These are phyloP conservation scores for Oreochromis niloticus DNA, from an alignment of 2,113 vertebrate species.

Conservation along the genomic window DNA sequence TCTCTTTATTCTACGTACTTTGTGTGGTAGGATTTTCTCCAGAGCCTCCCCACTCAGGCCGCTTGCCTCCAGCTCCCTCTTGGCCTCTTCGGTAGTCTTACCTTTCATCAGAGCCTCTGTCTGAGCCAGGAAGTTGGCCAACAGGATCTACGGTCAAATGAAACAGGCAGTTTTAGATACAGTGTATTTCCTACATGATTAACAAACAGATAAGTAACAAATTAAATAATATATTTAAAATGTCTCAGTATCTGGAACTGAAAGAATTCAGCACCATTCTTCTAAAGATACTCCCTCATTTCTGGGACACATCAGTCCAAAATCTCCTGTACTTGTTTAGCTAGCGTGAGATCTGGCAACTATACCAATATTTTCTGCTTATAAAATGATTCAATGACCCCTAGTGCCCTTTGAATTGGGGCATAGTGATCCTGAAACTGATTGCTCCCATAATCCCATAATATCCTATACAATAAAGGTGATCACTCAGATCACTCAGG, in stretches of 20 bases:
- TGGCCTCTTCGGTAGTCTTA: constrained; percentile 87
- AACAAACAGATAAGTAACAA: background rate
- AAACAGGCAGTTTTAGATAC: background rate
- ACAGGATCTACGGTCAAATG: constrained; percentile 79
- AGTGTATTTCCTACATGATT: background rate
- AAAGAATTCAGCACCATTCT: background rate
- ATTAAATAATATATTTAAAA: background rate
- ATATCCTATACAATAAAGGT: background rate
- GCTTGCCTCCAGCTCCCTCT: constrained; percentile 81
- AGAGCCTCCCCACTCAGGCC: constrained; percentile 79
- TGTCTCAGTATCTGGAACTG: background rate
- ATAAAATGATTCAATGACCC: rapidly evolving
- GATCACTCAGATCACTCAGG: background rate
- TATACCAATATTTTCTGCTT: background rate
- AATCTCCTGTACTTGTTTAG: background rate
- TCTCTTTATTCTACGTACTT: constrained; percentile 68
- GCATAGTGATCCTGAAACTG: background rate
- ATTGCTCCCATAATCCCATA: background rate
- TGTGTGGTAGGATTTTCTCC: constrained; percentile 92
- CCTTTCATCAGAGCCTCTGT: constrained; percentile 97
- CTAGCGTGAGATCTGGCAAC: background rate
- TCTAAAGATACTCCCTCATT: background rate
- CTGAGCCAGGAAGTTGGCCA: constrained; percentile 95
- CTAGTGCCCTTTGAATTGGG: background rate
- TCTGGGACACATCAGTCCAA: background rate